Base-by-base conservation (phyloP, 2,888 invertebrate genomes). In the Lucinisca nassula region DNA sequence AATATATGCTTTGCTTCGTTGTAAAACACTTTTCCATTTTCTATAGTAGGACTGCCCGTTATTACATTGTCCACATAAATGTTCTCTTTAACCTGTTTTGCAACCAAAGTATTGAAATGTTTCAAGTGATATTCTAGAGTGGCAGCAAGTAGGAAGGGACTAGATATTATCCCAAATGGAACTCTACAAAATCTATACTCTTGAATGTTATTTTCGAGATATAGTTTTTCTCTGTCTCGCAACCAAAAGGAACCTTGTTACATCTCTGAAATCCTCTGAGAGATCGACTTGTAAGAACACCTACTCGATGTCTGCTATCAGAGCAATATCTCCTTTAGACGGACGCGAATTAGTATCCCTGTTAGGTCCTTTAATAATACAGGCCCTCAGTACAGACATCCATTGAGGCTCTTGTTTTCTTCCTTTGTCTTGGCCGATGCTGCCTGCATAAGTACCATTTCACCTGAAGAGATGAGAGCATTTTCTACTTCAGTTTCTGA, bases 341-440 rank as follows among this genome's bases (percentile, higher is more conserved):
- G 35, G 38, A 87, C 84, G 24, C 84, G 27, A 37, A 84, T 4
- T 0, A 87, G 40, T 0, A 87, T 24, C 30, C 77, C 83, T 55
- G 70, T 37, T 1, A 87, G 45, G 37, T 87, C 83, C 27, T 87
- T 72, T 10, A 87, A 58, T 17, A 84, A 17, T 0, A 75, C 61
- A 21, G 87, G 83, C 6, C 83, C 83, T 37, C 61, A 67, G 24
- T 72, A 37, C 40, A 87, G 77, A 58, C 85, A 85, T 24, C 82
- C 85, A 82, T 85, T 85, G 24, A 84, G 58, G 38, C 87, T 87
- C 1, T 74, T 61, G 67, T 78, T 58, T 2, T 78, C 55, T 30
- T 61, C 37, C 12, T 14, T 74, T 14, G 38, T 38, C 17, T 76
- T 45, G 32, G 73, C 73, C 45, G 49, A 8, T 49, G 74, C 79